phyloP scores from a whole-genome alignment of 2,888 invertebrate species.

The Scaptomyza tumidula region DNA sequence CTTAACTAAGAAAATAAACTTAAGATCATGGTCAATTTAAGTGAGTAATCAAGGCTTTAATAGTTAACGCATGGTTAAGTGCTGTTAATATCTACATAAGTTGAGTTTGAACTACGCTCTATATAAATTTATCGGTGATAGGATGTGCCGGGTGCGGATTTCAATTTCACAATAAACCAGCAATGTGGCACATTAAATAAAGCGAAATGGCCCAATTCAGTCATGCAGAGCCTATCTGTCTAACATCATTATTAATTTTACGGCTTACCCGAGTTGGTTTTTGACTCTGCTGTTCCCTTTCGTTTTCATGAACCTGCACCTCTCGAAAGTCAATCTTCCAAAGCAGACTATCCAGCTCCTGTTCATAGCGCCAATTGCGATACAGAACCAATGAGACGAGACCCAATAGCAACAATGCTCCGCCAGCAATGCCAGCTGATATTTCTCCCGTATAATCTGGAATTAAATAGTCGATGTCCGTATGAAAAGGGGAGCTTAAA shows the following conservation, averaged over 20 bases:
- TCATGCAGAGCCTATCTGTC: background rate
- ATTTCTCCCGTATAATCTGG: conserved; percentile 93
- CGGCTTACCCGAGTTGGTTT: conserved; percentile 82
- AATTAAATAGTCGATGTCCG: background rate
- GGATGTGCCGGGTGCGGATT: background rate
- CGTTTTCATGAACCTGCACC: conserved; percentile 89
- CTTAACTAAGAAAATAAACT: background rate
- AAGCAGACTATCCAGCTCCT: conserved; percentile 94
- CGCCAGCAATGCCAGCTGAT: conserved; percentile 91
- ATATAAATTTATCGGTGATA: background rate
- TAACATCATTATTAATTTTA: background rate
- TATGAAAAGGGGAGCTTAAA: background rate
- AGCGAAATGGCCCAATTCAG: background rate
- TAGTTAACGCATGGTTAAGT: background rate
- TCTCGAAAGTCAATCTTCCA: conserved; percentile 98
- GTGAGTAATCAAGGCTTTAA: background rate
- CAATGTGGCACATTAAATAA: background rate
- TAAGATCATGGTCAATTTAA: background rate
- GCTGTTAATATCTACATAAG: background rate
- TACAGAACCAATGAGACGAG: conserved; percentile 91
- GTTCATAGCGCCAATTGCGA: conserved; percentile 97
- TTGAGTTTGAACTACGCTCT: background rate
- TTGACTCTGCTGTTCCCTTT: conserved; percentile 84
- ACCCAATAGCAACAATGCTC: conserved; percentile 88
- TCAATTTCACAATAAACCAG: background rate